Base-by-base conservation (phyloP, 1,140 invertebrate species). In the Pectinophora gossypiella region DNA sequence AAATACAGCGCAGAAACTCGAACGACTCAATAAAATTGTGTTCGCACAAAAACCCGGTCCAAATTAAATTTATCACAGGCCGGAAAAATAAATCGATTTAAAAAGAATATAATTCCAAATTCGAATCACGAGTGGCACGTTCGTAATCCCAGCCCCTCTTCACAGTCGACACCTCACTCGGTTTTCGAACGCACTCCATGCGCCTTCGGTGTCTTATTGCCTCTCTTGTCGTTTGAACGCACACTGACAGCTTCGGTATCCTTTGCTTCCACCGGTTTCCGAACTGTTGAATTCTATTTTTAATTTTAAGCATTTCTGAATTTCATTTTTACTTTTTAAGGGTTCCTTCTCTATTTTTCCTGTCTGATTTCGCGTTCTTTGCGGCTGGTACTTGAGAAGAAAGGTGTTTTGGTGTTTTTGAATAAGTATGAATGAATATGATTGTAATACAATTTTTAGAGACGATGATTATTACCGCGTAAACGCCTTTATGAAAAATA, bases 151-250 rank as follows among this genome's bases (percentile, higher is more conserved):
- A 19, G 7, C 18, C 19, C 19, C 42, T 5, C 42, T 20, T 44
- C 42, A n/a, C 19, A 12, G 42, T 21, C 19, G 42, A 44, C 42
- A 44, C 42, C 42, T 44, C 42, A 44, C 19, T 40, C 36, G 36
- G 36, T 15, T 10, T 5, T 40, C 16, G 36, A 40, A 40, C 36
- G 36, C 36, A 40, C n/a, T 15, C 35, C 35, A 13, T 38, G 35
- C n/a, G 35, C 35, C 36, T 15, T 16, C 15, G 36, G 13, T 40
- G 10, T 40, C 36, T 40, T 40, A 40, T 40, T 40, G 36, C 12
- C 36, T 15, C 36, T 16, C 36, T 40, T 27, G 23, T 27, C 36
- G 16, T 40, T 40, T 12, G 16, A 40, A 40, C 36, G 15, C n/a
- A 15, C 10, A 2, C 36, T 32, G 27, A 32, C 27, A 32, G 27